Conservation (phyloP, 2,888 invertebrate species). For the Trichacis sp. region DNA sequence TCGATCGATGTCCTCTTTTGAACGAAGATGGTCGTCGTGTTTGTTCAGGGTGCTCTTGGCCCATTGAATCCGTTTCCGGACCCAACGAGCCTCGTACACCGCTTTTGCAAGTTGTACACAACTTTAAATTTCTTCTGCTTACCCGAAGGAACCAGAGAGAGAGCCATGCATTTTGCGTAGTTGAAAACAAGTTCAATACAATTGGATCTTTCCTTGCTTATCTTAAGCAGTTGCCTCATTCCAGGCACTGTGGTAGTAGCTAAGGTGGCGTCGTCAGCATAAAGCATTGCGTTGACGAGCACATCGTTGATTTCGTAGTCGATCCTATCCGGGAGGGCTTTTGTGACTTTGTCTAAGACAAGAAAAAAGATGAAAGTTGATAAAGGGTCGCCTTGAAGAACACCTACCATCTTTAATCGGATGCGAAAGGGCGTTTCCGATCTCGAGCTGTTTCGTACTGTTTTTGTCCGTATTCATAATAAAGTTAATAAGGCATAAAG, state of each 20-base stretch:
- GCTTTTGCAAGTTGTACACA: too few species aligned
- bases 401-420: too few species aligned
- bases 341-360: slow-evolving; percentile 19
- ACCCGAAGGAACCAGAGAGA: slow-evolving; percentile 48
- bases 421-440: neutral
- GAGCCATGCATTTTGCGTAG: slow-evolving; percentile 48
- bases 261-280: neutral
- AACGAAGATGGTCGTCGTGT: too few species aligned
- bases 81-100: too few species aligned
- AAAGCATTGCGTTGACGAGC: slow-evolving; percentile 56
- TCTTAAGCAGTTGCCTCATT: neutral
- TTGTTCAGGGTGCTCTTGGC: too few species aligned
- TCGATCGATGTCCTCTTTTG: neutral
- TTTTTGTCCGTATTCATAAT: too few species aligned
- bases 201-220: neutral
- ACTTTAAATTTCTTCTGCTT: slow-evolving; percentile 27
- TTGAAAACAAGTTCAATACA: slow-evolving; percentile 15
- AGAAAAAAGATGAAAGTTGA: slow-evolving; percentile 29
- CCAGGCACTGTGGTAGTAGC: too few species aligned
- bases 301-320: slow-evolving; percentile 23
- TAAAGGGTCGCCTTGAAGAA: slow-evolving; percentile 39
- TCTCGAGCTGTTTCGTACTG: slow-evolving; percentile 43
- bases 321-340: slow-evolving; percentile 11
- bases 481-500: too few species aligned
- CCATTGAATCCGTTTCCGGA: too few species aligned